Evolutionary conservation across 2,797 vertebrate species (phyloP).

Genomic region (Podarcis lilfordi): DNA sequence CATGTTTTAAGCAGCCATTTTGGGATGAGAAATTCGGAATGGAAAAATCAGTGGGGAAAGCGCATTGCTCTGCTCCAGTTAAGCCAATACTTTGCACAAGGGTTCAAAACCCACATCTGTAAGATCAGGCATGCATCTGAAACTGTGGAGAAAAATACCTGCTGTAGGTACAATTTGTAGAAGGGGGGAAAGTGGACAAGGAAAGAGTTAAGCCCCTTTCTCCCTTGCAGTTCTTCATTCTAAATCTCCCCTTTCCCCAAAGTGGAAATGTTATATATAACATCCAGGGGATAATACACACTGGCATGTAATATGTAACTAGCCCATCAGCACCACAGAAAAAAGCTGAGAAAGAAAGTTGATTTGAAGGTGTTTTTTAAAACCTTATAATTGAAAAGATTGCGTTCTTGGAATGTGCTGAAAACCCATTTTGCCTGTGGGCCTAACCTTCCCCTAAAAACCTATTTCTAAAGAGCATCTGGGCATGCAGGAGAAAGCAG

Average conservation of each 20-base stretch:
- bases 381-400: background rate
- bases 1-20: no score
- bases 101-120: background rate
- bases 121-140: background rate
- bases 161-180: background rate
- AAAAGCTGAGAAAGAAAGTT: background rate
- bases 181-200: background rate
- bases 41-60: background rate
- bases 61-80: background rate
- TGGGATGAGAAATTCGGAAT: no score
- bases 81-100: background rate
- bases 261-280: background rate
- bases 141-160: background rate
- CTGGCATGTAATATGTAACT: background rate
- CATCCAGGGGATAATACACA: background rate
- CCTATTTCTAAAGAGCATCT: constrained; percentile 12
- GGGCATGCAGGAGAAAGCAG: background rate
- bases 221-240: background rate
- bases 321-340: background rate
- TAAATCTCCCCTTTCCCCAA: background rate
- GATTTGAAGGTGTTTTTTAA: background rate
- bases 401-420: background rate
- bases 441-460: background rate
- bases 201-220: no score
- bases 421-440: constrained; percentile 5